Conservation (phyloP, 2,888 invertebrate species). For the Mythimna vitellina region DNA sequence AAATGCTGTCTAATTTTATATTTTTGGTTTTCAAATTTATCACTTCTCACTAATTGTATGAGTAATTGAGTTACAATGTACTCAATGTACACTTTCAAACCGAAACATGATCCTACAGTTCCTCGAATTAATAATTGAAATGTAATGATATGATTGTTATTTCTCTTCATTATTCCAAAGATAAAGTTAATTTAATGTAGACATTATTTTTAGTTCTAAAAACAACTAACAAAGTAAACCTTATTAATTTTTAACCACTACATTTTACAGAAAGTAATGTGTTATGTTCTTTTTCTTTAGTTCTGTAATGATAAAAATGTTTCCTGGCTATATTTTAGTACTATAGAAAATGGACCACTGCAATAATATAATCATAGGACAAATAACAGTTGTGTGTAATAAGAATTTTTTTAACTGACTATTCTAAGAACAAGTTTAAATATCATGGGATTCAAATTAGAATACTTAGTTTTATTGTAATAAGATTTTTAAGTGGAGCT, state of each 20-base stretch:
- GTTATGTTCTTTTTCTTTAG: not conserved
- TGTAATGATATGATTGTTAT: not conserved
- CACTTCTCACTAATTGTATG: not conserved
- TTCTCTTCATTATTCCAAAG: not conserved
- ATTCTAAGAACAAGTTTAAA: too few relatives aligned
- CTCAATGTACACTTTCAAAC: not conserved
- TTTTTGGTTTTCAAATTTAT: not conserved
- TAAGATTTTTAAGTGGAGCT: too few relatives aligned
- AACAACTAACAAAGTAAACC: too few relatives aligned
- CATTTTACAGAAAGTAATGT: not conserved
- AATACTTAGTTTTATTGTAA: too few relatives aligned
- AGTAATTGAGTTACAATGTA: not conserved
- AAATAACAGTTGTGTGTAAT: not conserved
- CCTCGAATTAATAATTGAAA: not conserved
- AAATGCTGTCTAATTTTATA: not conserved
- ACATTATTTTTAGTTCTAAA: too few relatives aligned
- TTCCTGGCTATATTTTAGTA: not conserved
- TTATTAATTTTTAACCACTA: too few relatives aligned
- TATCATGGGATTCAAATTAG: too few relatives aligned
- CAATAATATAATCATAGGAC: constrained; percentile 2
- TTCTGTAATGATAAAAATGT: not conserved
- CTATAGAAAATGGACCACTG: not conserved
- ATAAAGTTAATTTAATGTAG: not conserved
- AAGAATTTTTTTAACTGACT: too few relatives aligned
- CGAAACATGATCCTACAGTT: not conserved